These are phyloP conservation scores for Epinephelus moara DNA, from an alignment of 2,113 vertebrate genomes.

Conservation along the genomic window DNA sequence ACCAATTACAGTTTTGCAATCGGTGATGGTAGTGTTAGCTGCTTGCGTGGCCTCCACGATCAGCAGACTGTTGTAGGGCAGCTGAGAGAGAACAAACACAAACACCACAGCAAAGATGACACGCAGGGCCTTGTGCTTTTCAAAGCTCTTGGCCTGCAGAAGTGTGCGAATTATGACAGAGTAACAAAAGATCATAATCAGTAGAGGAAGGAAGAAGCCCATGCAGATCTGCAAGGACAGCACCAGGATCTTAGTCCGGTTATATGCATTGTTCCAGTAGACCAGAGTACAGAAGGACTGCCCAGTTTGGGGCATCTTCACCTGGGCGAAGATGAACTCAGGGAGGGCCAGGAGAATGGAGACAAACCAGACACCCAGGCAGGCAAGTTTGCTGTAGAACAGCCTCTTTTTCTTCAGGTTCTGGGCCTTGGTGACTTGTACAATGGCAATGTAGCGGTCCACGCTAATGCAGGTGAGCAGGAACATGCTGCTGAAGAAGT, in stretches of 20 bases:
- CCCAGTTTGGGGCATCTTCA: accelerated
- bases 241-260: constrained; percentile 81
- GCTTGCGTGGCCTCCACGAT: constrained; percentile 84
- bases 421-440: constrained; percentile 85
- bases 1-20: constrained; percentile 67
- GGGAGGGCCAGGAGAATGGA: constrained; percentile 87
- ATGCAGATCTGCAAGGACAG: constrained; percentile 87
- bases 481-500: constrained; percentile 92
- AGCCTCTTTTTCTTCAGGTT: constrained; percentile 83
- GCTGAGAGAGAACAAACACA: constrained; percentile 89
- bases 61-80: constrained; percentile 88
- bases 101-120: constrained; percentile 88
- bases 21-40: constrained; percentile 61
- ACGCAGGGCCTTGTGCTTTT: constrained; percentile 91
- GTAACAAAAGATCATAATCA: constrained; percentile 90
- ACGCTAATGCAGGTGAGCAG: constrained; percentile 92
- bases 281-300: constrained; percentile 76
- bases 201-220: constrained; percentile 89
- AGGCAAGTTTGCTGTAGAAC: constrained; percentile 86
- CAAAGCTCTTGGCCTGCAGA: constrained; percentile 87
- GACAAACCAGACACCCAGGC: constrained; percentile 84
- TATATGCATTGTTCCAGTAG: constrained; percentile 69
- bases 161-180: constrained; percentile 89
- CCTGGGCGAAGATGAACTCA: constrained; percentile 88
- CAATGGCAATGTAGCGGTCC: constrained; percentile 91